Evolutionary conservation across 2,888 invertebrate genomes (phyloP).

Genomic region (Dicyrtomina minuta): DNA sequence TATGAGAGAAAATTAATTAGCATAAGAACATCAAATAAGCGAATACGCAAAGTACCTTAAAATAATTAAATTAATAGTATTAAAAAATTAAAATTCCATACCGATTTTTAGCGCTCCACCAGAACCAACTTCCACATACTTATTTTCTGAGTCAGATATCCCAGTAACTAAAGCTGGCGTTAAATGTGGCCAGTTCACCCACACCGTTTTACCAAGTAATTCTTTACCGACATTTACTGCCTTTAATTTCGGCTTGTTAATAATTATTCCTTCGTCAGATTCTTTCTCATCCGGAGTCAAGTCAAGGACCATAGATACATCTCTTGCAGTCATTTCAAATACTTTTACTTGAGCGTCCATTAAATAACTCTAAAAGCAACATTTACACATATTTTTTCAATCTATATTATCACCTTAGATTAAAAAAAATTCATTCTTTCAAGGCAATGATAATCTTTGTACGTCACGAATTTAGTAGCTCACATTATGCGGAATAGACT

Average conservation of each 20-base stretch:
- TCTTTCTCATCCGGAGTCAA: constrained; percentile 55
- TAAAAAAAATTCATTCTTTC: constrained; percentile 1
- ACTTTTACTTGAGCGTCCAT: constrained; percentile 76
- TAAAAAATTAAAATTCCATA: neutral
- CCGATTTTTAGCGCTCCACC: neutral
- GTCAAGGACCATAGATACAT: constrained; percentile 78
- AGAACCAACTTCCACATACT: constrained; percentile 11
- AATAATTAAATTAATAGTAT: neutral
- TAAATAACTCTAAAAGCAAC: constrained; percentile 63
- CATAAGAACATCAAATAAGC: neutral
- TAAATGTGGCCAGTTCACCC: constrained; percentile 91
- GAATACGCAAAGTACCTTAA: neutral
- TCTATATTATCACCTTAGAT: neutral
- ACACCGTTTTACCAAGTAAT: constrained; percentile 72
- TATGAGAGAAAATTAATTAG: constrained; percentile 13
- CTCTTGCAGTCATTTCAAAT: constrained; percentile 79
- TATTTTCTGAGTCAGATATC: constrained; percentile 35
- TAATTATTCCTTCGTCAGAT: constrained; percentile 54
- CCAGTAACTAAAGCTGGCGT: constrained; percentile 53
- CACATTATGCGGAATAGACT: constrained; percentile 77
- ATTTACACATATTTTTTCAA: constrained; percentile 39
- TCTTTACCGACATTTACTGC: constrained; percentile 64
- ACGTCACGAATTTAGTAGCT: no score
- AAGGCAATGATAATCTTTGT: no score
- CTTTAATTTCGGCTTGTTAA: constrained; percentile 54